Evolutionary conservation across 1,140 invertebrate species (phyloP), one percentile per base, ranked within the genome.

Genomic region (Scaptomyza graminum): DNA sequence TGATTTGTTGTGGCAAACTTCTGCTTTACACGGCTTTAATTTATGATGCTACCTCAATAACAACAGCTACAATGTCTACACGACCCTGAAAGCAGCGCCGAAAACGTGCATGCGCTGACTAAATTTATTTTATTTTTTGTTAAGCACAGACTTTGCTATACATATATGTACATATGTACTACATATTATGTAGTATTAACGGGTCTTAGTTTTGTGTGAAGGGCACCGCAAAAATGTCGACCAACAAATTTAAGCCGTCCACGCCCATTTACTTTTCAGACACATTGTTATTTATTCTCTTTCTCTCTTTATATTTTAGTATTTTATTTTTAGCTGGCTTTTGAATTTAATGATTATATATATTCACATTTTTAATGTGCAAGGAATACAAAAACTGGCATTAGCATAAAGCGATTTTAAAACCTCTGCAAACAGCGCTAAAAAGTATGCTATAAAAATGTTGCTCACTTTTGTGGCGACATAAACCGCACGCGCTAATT

Each of bases 1-100:
- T 87, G 79, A 85, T 85, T 88, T 78, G 69, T 78, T 81, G 74
- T 79, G 73, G 76, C 62, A 54, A 85, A 87, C 55, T 82, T 85
- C 75, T 63, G 65, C 66, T 64, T 56, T 52, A 80, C 66, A 59
- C 63, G 74, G 49, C 74, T 60, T 54, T 34, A 77, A 88, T 88
- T 82, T 82, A 78, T 87, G 83, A 74, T 43, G 47, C 66, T 49
- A 43, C 52, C 70, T 72, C 34, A 77, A 44, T 41, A 76, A 70
- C 16, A 63, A 55, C 46, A 67, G 49, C 63, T 55, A 76, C 49
- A 51, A 67, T 56, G 25, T 49, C 31, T 41, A 46, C 47, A 57
- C 59, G 70, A 55, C 81, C 80, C 80, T 84, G 76, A 80, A 70
- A 76, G 25, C 66, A 72, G 65, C 78, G 70, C 74, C 82, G 87